Base-by-base conservation (phyloP, 2,797 vertebrate genomes). In the Rhinogobio ventralis region DNA sequence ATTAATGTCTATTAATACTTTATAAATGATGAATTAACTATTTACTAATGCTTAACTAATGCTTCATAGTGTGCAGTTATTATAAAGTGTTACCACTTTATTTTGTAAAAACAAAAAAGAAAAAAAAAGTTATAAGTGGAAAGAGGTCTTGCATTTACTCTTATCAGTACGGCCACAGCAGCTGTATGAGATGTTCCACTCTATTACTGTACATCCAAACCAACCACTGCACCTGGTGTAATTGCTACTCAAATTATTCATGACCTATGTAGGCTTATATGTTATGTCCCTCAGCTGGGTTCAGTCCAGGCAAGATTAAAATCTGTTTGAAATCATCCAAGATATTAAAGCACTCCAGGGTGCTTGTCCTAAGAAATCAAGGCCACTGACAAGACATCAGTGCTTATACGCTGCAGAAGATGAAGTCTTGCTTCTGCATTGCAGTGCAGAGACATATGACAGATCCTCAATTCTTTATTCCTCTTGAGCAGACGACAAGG, bases 151-250 rank as follows among this genome's bases (percentile, higher is more conserved):
- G 17, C 15, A 0, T 81, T 69, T 84, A n/a, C 68, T 83, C 57
- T 85, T 85, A 87, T 85, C 80, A 85, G 79, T 60, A 33, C 49
- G 1, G 13, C 11, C 25, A 75, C 75, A 85, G 79, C 75, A 85
- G 79, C 83, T 83, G 68, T 87, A 42, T 28, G 39, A 72, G 67
- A 72, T 36, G 76, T 72, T 79, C 67, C 67, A 49, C 53, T 73
- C 11, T 42, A 81, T 81, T 81, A 30, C 57, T 73, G 25, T 45
- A 25, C 33, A 77, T 79, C 60, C 75, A 49, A 83, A 42, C 73
- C 80, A n/a, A 73, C 55, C 49, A 69, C 69, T 46, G 36, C 53
- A 85, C 25, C 13, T n/a, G 7, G 49, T 85, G 74, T 82, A 36
- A 68, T 78, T 79, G 42, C 25, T 36, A 62, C 73, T 76, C 28